These are phyloP conservation scores for Phymatocera aterrima DNA, from an alignment of 2,888 invertebrate genomes.

Conservation along the genomic window DNA sequence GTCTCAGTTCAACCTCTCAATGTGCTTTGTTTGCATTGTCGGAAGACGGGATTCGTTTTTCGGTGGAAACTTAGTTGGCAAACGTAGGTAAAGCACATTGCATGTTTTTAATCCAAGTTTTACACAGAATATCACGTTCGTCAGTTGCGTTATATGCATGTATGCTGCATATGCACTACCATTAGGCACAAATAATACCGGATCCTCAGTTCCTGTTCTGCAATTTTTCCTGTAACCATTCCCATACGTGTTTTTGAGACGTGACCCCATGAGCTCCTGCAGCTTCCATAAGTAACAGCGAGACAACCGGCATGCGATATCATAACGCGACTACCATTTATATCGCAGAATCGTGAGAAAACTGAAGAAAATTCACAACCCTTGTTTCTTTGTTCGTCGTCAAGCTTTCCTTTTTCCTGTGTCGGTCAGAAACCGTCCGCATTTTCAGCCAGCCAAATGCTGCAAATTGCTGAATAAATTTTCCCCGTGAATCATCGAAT, in stretches of 20 bases:
- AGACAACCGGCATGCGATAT: not conserved
- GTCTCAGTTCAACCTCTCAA: not conserved
- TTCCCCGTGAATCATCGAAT: not conserved
- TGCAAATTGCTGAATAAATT: not conserved
- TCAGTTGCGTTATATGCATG: not conserved
- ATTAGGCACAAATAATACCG: not conserved
- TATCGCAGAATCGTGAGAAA: constrained; percentile 23
- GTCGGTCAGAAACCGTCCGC: not conserved
- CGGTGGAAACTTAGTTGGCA: not conserved
- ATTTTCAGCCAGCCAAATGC: not conserved
- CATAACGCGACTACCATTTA: constrained; percentile 2
- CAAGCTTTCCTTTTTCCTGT: not conserved
- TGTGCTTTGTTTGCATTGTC: not conserved
- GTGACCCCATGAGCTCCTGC: constrained; percentile 11
- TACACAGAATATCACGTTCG: not conserved
- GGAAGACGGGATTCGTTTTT: not conserved
- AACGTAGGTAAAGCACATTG: not conserved
- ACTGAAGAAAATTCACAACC: constrained; percentile 12
- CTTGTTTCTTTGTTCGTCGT: not conserved
- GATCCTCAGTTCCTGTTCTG: not conserved
- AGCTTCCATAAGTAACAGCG: not conserved
- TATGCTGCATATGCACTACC: not conserved
- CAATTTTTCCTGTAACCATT: not conserved
- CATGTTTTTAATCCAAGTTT: constrained; percentile 12
- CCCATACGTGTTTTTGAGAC: constrained; percentile 3